Percentiles rank a stretch among this genome's conserved stretches.
These are phyloP conservation scores for Dioctria linearis DNA, from an alignment of 2,888 invertebrate species.

Conservation along the genomic window DNA sequence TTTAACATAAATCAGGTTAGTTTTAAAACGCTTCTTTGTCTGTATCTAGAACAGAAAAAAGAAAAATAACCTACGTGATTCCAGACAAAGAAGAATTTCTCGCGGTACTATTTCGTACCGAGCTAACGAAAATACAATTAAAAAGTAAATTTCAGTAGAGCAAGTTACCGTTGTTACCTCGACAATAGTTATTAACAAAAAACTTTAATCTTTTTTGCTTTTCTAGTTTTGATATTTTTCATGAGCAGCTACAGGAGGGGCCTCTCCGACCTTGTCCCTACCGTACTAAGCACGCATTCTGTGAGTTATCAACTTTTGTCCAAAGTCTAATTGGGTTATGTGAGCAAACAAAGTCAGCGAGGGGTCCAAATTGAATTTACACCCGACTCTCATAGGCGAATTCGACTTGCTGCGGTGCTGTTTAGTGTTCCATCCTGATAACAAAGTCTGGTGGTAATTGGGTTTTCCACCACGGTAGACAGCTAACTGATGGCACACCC, in stretches of 20 bases:
- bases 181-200: slow-evolving; percentile 17
- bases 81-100: too few relatives aligned
- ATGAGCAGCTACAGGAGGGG: slow-evolving; percentile 2
- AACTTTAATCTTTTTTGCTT: neutral
- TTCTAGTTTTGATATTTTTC: neutral
- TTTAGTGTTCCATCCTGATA: slow-evolving; percentile 52
- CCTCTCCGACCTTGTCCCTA: neutral
- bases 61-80: too few relatives aligned
- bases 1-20: too few relatives aligned
- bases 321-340: slow-evolving; percentile 51
- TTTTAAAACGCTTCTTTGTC: too few relatives aligned
- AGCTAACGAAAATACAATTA: slow-evolving; percentile 38
- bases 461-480: slow-evolving; percentile 51
- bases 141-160: slow-evolving; percentile 34
- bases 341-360: slow-evolving; percentile 52
- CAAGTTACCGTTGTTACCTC: neutral
- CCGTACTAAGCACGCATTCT: slow-evolving; percentile 21
- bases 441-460: slow-evolving; percentile 52
- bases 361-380: slow-evolving; percentile 51
- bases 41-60: too few relatives aligned
- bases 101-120: too few relatives aligned
- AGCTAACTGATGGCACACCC: slow-evolving; percentile 47
- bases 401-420: slow-evolving; percentile 49
- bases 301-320: slow-evolving; percentile 39
- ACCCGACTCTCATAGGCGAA: slow-evolving; percentile 48